Conservation (phyloP, 2,113 vertebrate species). For the Gracilinanus agilis region DNA sequence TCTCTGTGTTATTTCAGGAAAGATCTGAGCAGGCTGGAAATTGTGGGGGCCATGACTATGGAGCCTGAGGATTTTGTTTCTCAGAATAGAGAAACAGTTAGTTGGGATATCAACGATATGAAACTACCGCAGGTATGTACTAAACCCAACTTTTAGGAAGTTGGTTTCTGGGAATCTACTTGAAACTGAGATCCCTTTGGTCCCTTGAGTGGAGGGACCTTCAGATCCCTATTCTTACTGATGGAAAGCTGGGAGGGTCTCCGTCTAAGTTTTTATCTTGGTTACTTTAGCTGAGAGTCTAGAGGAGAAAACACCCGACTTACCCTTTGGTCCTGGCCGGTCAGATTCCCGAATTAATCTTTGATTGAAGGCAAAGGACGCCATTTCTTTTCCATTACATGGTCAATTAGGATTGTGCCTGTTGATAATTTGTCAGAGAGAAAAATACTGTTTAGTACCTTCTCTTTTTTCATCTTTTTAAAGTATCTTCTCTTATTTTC, state of each 20-base stretch:
- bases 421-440: neutral
- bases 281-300: neutral
- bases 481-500: neutral
- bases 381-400: neutral
- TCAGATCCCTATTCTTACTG: too few species aligned
- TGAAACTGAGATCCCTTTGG: neutral
- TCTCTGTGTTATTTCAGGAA: conserved; percentile 36
- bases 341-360: neutral
- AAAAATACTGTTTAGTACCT: neutral
- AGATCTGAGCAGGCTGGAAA: conserved; percentile 62
- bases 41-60: conserved; percentile 50
- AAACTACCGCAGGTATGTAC: conserved; percentile 88
- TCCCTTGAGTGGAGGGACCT: neutral
- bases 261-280: neutral
- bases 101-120: conserved; percentile 90
- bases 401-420: neutral
- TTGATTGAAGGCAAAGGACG: neutral
- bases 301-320: neutral
- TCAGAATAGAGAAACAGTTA: conserved; percentile 66
- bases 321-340: neutral
- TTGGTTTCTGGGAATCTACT: neutral
- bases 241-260: neutral
- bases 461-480: neutral
- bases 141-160: neutral
- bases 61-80: conserved; percentile 73